Evolutionary conservation across 2,797 vertebrate genomes (phyloP).

Genomic region (Hafferia zeledoni): DNA sequence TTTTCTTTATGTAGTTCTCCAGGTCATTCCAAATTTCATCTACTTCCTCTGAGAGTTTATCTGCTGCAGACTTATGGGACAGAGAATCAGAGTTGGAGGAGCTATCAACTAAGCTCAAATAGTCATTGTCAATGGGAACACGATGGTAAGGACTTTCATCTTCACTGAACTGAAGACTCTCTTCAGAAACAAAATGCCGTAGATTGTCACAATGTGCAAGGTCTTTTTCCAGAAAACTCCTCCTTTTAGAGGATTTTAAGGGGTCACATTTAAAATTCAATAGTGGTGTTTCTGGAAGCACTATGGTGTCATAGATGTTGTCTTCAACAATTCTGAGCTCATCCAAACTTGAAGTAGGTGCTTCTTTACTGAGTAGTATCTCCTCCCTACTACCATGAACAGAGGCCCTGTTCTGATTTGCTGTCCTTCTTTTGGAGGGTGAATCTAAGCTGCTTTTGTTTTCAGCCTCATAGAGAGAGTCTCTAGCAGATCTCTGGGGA

Average conservation of each 20-base stretch:
- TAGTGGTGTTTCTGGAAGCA: constrained; percentile 81
- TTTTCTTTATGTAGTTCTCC: constrained; percentile 97
- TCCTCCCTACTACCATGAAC: constrained; percentile 55
- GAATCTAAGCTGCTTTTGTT: constrained; percentile 67
- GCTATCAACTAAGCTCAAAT: constrained; percentile 75
- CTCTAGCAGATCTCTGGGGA: constrained; percentile 64
- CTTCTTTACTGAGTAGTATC: constrained; percentile 55
- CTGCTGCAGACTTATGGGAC: constrained; percentile 80
- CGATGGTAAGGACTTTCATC: constrained; percentile 74
- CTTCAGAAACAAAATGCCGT: constrained; percentile 84
- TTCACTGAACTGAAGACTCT: constrained; percentile 86
- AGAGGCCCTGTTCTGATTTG: constrained; percentile 22
- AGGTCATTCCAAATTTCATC: constrained; percentile 98
- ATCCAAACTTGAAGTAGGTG: constrained; percentile 67
- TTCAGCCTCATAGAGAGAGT: constrained; percentile 62
- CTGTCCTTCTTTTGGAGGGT: constrained; percentile 54
- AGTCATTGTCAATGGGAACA: constrained; percentile 76
- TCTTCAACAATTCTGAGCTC: constrained; percentile 88
- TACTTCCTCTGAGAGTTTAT: constrained; percentile 90
- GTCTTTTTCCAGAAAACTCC: constrained; percentile 81
- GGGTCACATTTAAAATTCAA: constrained; percentile 51
- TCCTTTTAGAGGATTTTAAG: constrained; percentile 68
- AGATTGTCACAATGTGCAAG: constrained; percentile 76
- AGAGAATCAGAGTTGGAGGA: constrained; percentile 81
- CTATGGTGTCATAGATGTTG: constrained; percentile 93